Conservation (phyloP, 2,113 vertebrate species). For the Amia ocellicauda region DNA sequence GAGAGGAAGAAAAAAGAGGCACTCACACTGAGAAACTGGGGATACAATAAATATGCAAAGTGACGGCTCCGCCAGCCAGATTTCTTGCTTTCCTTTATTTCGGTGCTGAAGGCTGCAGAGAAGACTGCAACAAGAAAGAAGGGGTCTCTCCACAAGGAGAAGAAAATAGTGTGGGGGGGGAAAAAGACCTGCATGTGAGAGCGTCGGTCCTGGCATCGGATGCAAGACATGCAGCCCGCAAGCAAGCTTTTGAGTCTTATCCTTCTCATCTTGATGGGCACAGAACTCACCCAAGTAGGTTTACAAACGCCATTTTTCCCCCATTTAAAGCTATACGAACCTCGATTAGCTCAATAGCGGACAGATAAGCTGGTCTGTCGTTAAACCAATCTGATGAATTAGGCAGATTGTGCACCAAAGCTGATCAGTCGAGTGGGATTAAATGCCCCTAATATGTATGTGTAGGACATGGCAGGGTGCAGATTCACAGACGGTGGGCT, state of each 20-base stretch:
- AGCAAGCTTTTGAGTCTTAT: conserved; percentile 88
- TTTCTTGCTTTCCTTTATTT: conserved; percentile 60
- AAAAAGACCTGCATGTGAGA: conserved; percentile 70
- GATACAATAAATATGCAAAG: conserved; percentile 78
- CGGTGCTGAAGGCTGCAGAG: conserved; percentile 62
- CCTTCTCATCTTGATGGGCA: conserved; percentile 91
- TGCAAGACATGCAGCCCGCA: conserved; percentile 86
- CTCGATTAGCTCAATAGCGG: conserved; percentile 42
- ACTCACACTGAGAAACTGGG: conserved; percentile 47
- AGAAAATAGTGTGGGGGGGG: conserved; percentile 38
- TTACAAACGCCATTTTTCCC: conserved; percentile 69
- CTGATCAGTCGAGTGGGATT: conserved; percentile 53
- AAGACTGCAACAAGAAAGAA: conserved; percentile 40
- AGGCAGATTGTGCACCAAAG: conserved; percentile 34
- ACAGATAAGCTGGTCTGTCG: conserved; percentile 36
- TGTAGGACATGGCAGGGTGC: neutral
- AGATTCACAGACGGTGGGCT: no score
- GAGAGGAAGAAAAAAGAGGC: conserved; percentile 35
- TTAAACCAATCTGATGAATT: conserved; percentile 39
- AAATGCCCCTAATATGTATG: conserved; percentile 30
- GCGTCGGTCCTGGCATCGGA: conserved; percentile 65
- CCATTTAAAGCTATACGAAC: conserved; percentile 19
- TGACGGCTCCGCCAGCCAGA: conserved; percentile 65
- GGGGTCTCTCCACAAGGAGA: conserved; percentile 43
- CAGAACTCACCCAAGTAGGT: conserved; percentile 97